Base-by-base conservation (phyloP, 2,888 invertebrate species). In the Acanthosepion esculentum region DNA sequence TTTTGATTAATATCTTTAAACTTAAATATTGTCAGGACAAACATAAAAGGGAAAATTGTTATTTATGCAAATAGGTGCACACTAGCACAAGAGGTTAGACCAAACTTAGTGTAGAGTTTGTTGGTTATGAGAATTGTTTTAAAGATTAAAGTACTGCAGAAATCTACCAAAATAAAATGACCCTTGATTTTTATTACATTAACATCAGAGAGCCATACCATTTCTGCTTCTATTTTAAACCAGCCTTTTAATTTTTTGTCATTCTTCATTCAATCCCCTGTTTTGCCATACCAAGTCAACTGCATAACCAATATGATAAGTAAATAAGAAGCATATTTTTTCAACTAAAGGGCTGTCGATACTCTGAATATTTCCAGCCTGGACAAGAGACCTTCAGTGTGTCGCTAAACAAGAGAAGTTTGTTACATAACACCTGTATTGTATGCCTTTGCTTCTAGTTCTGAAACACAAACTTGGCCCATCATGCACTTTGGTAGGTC, bases 401-500 rank as follows among this genome's bases (percentile, higher is more conserved):
- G 78, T 78, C 78, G 33, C 10, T 78, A 78, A n/a, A 78, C n/a
- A 33, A 78, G n/a, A n/a, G 12, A 33, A 33, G 1, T n/a, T 78
- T 78, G 78, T 78, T 78, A 78, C 33, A 33, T n/a, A 78, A 78
- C 78, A 78, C 78, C 78, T 78, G 78, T 78, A 78, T 5, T n/a
- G 59, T 59, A 59, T 59, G n/a, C 15, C 33, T 78, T 78, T 8
- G 12, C 6, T 78, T 78, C 15, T 78, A 78, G 78, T 78, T 78
- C 33, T 78, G 78, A 78, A 78, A 78, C n/a, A 12, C 33, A 33
- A 78, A 12, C 78, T n/a, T 78, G 78, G 78, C 33, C 78, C 78
- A 78, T 78, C 78, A 78, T 78, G 78, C 78, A n/a, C 78, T 78
- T 33, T 78, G 78, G 78, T n/a, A 78, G 78, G 78, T n/a, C 78